Evolutionary conservation across 2,797 vertebrate species (phyloP), one percentile per base, ranked within the genome.

Genomic region (Sebastes vulpes): DNA sequence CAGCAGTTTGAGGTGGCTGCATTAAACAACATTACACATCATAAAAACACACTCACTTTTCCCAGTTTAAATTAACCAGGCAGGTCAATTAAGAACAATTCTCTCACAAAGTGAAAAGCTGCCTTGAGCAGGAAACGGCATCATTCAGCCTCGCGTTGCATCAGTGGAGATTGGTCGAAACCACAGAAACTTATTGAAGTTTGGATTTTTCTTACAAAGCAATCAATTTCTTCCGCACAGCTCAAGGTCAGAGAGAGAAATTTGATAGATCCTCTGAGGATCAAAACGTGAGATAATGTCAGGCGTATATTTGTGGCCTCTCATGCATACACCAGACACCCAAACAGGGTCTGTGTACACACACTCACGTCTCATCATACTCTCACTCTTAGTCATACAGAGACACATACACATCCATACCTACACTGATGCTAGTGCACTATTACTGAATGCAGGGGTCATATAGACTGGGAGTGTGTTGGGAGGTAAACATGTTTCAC

Each of bases 241-340:
- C 72, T 82, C 82, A 87, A 81, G 84, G 77, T 85, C 82, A 80
- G 52, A 74, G 42, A 60, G 46, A 78, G 65, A 81, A 74, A 81
- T 48, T 14, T 63, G 38, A 76, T 70, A 76, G 72, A 81, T 75
- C 84, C 23, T 71, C 70, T 25, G 23, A 75, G 57, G 81, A 83
- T 82, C 72, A 71, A 48, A 75, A 64, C 60, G 52, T 31, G 25
- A 78, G 54, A 65, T 66, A 70, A 61, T 60, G 63, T 56, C 77
- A 85, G 59, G 68, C 21, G 26, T 57, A 21, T 76, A 71, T 67
- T 66, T 59, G 38, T 54, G 53, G 61, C n/a, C 23, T 53, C 59
- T 59, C 20, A 4, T 61, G 12, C 42, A 65, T 11, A 38, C 18
- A 60, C 10, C 18, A 71, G 10, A 63, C 50, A 73, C 63, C 52